A percentile compares a stretch with the other conserved stretches of the same genome.
These are phyloP conservation scores for Synergus laeviventris DNA, from an alignment of 2,888 invertebrate species.

Conservation along the genomic window DNA sequence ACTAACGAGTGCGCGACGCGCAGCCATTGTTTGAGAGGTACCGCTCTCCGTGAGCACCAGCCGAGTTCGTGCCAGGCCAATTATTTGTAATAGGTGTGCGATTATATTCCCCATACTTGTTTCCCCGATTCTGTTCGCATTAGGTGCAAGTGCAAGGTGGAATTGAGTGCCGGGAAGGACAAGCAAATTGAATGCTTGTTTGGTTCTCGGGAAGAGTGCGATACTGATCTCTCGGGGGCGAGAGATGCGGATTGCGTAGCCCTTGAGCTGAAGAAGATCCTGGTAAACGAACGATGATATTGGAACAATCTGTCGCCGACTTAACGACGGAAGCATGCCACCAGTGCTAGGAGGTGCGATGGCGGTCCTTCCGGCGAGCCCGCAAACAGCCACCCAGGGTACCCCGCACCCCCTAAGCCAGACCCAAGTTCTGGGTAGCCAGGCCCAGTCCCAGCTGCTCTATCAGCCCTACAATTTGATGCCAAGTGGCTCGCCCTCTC, in stretches of 20 bases:
- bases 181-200: not conserved
- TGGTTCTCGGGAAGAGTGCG: not conserved
- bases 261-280: not conserved
- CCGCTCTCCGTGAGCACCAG: slow-evolving; percentile 38
- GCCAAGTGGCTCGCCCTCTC: slow-evolving; percentile 65
- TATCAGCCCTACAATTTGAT: slow-evolving; percentile 74
- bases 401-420: slow-evolving; percentile 68
- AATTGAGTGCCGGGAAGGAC: slow-evolving; percentile 11
- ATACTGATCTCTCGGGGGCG: not conserved
- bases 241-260: slow-evolving; percentile 18
- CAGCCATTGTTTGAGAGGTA: slow-evolving; percentile 49
- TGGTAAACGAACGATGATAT: slow-evolving; percentile 40
- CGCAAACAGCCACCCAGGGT: slow-evolving; percentile 74
- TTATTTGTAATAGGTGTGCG: slow-evolving; percentile 27
- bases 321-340: slow-evolving; percentile 68
- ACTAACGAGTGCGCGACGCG: slow-evolving; percentile 48
- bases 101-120: not conserved
- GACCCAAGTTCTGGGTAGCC: slow-evolving; percentile 63
- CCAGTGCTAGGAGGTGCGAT: slow-evolving; percentile 75
- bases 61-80: slow-evolving; percentile 20
- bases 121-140: not conserved
- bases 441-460: slow-evolving; percentile 69
- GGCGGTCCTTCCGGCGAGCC: slow-evolving; percentile 76
- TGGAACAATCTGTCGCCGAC: slow-evolving; percentile 51
- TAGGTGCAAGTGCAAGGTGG: slow-evolving; percentile 30